Base-by-base conservation (phyloP, 2,797 vertebrate genomes). In the Chanos chanos region DNA sequence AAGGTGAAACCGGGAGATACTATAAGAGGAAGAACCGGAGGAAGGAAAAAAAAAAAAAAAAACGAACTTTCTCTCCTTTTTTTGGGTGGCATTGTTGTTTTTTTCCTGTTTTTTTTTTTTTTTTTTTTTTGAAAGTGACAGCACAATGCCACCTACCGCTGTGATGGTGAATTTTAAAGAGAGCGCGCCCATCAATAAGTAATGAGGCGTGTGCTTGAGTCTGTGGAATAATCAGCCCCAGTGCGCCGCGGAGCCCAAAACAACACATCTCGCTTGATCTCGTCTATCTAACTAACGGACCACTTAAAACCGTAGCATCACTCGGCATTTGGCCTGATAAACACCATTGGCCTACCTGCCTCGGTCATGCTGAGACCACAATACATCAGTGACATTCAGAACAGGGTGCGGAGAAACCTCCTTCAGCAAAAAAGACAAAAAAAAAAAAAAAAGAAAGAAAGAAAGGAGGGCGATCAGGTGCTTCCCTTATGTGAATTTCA, bases 111-210 rank as follows among this genome's bases (percentile, higher is more conserved):
- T 16, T 8, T 25, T 44, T 33, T 33, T 5, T 34, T 18, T 52
- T 41, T 60, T 21, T 51, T 68, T 55, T 51, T 65, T 60, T 61
- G 39, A 48, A 54, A 34, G 56, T 75, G 71, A 72, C 76, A 68
- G 64, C 57, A 72, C 71, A 72, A 65, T 75, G 65, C 65, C 73
- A 72, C 71, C 77, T 74, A 74, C 76, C 45, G 67, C 77, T 76
- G 69, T 63, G 74, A 74, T 37, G 47, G 47, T 76, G 74, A 71
- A 74, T 76, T 72, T 74, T 64, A 76, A 78, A 73, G 49, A 45
- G 24, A 47, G 51, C 53, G 30, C 34, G 41, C 33, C 30, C 77
- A 74, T 78, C 61, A 76, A 76, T 78, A 78, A 78, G 66, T 78
- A 64, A 76, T 74, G 53, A 8, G 27, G 28, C 1, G 43, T 9